Conservation (phyloP, 64 coral and sea anemone genomes). For the Astreopora myriophthalma region DNA sequence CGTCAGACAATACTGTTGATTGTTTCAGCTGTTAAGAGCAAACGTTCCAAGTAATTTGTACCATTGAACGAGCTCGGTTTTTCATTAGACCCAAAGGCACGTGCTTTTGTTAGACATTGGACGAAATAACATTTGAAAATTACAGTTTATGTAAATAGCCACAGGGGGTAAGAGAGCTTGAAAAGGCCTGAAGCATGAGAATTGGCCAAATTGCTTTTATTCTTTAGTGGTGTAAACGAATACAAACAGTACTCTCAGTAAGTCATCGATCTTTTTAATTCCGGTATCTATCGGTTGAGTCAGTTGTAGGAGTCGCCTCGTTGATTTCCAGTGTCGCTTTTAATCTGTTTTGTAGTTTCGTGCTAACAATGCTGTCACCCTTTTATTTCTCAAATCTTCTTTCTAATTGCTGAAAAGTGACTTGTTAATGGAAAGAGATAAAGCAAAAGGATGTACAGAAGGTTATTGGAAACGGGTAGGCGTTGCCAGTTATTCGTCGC, state of each 20-base stretch:
- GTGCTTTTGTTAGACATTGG: conserved; percentile 57
- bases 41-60: conserved; percentile 86
- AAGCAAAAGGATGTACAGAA: background rate
- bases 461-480: background rate
- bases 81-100: conserved; percentile 83
- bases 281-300: background rate
- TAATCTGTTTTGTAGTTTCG: background rate
- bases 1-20: conserved; percentile 60
- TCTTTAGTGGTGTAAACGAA: background rate
- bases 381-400: background rate
- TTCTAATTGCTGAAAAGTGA: conserved; percentile 32
- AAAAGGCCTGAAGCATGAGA: conserved; percentile 29
- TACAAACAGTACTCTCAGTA: conserved; percentile 13
- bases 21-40: conserved; percentile 67
- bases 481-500: background rate
- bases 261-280: background rate
- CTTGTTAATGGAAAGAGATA: background rate
- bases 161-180: conserved; percentile 48
- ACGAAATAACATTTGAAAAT: conserved; percentile 84
- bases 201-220: conserved; percentile 66
- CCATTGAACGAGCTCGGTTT: conserved; percentile 80
- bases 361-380: background rate
- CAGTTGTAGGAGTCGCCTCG: background rate
- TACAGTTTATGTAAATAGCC: conserved; percentile 69
- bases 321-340: background rate